Evolutionary conservation across 2,113 vertebrate species (phyloP), one percentile per base, ranked within the genome.

Genomic region (Vidua chalybeata): DNA sequence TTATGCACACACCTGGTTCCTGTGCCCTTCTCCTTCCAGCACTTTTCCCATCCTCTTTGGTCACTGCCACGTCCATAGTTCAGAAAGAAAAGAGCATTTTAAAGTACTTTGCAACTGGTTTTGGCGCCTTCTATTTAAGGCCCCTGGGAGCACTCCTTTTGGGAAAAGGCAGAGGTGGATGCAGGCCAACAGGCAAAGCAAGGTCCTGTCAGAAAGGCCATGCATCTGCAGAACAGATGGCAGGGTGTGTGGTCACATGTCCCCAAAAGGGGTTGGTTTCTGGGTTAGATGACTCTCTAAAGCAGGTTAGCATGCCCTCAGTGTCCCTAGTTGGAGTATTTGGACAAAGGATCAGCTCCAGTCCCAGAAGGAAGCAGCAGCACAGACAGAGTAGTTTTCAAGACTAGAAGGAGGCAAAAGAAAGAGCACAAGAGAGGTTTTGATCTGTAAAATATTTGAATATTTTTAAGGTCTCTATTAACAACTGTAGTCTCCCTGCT

Each of bases 401-500:
- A 37, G 73, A 90, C 30, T 26, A 37, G 88, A 86, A 90, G 31
- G 21, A 81, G 13, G 15, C 6, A 66, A 68, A 51, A 46, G 72
- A 61, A 83, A 63, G 12, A 86, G 23, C 4, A 8, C 2, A 61
- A 67, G 28, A 58, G 59, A 43, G 56, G 64, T 71, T 87, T 90
- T 46, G 61, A 85, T 86, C 82, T 80, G 78, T 61, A 75, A 85
- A 69, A 41, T 20, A 79, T 72, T 63, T 66, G 67, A 91, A 79
- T 89, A 92, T 96, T 94, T 63, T 24, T 81, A 96, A 97, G 89
- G 63, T 95, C 96, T 96, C 78, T 94, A 74, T 95, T 97, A 96
- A 96, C 55, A 17, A 72, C 77, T 85, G 28, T 24, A 15, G 93
- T 96, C 93, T 97, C 95, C 97, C 97, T 97, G 96, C 98, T 96